Base-by-base conservation (phyloP, 2,888 invertebrate species). In the Vanessa cardui region DNA sequence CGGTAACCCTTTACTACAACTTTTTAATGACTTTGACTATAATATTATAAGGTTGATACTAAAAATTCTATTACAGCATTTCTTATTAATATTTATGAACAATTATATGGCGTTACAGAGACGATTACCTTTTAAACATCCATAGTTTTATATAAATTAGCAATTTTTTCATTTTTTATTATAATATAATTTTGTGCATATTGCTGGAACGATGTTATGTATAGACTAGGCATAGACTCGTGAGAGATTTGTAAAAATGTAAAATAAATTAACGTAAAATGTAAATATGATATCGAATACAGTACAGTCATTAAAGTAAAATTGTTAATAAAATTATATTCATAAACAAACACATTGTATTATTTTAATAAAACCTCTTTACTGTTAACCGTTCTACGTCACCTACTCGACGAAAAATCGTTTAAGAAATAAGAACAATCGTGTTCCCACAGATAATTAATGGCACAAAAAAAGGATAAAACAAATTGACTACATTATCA, bases 281-380 rank as follows among this genome's bases (percentile, higher is more conserved):
- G 92, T 92, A 92, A 88, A 92, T 92, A 92, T 79, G 79, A 88
- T 90, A 91, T 89, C 89, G 91, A 90, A 90, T 91, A 89, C 84
- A 89, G 73, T 90, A 90, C 92, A 92, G 91, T 92, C 92, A 92
- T 89, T 92, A 91, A 92, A 91, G 87, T 91, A 90, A 92, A 84
- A 90, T 90, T 92, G 92, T 92, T 92, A 92, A 92, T 92, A 92
- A 92, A 92, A 92, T 88, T 92, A 92, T 92, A 92, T 92, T 92
- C 92, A 83, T 92, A 92, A 92, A 89, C 91, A 90, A 82, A 70
- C 64, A 58, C 64, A 70, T 79, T 79, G 84, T 90, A 85, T 89
- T 87, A 87, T 74, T 74, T 56, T 39, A 9, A 8, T 66, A 54
- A 31, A 39, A 58, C 58, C 62, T 47, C 20, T 2, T n/a, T 33